These are phyloP conservation scores for Digitonthophagus gazella DNA, from an alignment of 2,888 invertebrate species.

Conservation along the genomic window DNA sequence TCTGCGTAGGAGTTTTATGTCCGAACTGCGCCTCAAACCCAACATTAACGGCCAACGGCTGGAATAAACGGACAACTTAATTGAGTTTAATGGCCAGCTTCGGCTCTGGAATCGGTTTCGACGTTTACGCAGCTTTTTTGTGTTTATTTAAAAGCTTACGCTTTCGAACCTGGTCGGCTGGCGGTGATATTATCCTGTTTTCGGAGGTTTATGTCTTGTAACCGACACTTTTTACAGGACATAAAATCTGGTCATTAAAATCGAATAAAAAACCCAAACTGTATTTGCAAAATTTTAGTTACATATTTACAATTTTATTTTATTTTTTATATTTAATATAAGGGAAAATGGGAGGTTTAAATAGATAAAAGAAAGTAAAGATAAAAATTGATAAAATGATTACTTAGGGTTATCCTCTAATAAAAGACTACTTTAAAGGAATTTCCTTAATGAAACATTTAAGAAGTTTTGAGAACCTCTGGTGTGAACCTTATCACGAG, in stretches of 20 bases:
- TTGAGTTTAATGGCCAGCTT: constrained; percentile 3
- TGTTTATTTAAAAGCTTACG: background rate
- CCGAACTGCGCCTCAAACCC: background rate
- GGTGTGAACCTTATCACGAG: constrained; percentile 3
- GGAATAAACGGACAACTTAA: constrained; percentile 9
- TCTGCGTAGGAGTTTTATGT: constrained; percentile 9
- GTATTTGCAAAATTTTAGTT: too few relatives aligned
- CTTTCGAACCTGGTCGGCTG: background rate
- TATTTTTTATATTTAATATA: too few relatives aligned
- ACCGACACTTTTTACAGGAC: background rate
- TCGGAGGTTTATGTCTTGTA: background rate
- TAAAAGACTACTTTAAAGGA: too few relatives aligned
- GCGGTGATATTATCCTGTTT: background rate
- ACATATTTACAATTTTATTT: too few relatives aligned
- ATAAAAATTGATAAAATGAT: too few relatives aligned
- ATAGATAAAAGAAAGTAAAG: too few relatives aligned
- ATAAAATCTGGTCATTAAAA: too few relatives aligned
- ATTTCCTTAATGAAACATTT: too few relatives aligned
- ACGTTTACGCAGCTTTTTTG: background rate
- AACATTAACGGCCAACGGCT: constrained; percentile 2
- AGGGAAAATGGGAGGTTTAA: too few relatives aligned
- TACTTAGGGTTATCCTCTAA: too few relatives aligned
- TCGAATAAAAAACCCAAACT: too few relatives aligned
- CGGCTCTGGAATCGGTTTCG: background rate
- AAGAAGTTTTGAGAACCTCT: background rate